Evolutionary conservation across 2,113 vertebrate genomes (phyloP), one percentile per base, ranked within the genome.

Genomic region (Pachypanchax playfairii): DNA sequence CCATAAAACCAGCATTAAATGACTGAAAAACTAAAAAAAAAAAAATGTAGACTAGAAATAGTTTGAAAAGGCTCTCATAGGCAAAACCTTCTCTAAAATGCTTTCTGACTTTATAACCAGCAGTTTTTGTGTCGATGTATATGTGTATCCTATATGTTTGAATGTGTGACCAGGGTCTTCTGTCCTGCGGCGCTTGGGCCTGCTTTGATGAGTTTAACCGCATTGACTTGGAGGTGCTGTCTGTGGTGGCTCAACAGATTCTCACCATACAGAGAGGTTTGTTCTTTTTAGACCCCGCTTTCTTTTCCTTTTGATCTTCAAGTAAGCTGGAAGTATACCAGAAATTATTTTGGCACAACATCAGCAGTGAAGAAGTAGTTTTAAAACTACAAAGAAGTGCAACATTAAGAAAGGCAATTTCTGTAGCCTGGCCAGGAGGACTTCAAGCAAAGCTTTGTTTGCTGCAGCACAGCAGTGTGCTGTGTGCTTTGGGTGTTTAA

Each of bases 121-220:
- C n/a, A n/a, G n/a, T n/a, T n/a, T n/a, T n/a, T n/a, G n/a, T n/a
- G n/a, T n/a, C n/a, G n/a, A n/a, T n/a, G n/a, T n/a, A n/a, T n/a
- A n/a, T n/a, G n/a, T n/a, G n/a, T n/a, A n/a, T n/a, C n/a, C n/a
- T n/a, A 31, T 60, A 26, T 26, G 11, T 71, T 29, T 38, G 63
- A n/a, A n/a, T 73, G 20, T 41, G n/a, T 6, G 21, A 21, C 1
- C 60, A 96, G 94, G 95, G 94, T 26, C 89, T 96, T 64, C 86
- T 97, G 82, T 95, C 93, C 47, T 94, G 93, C 52, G 94, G 94
- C 51, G 95, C 94, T 15, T 96, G 95, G 95, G 95, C 95, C 74
- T 96, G 96, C 85, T 97, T 97, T 87, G 95, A 97, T 85, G 94
- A n/a, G n/a, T n/a, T n/a, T n/a, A n/a, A n/a, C n/a, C n/a, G n/a